A percentile compares a stretch with the other conserved stretches of the same genome.
Conservation (phyloP, 2,888 invertebrate species). For the Sclerodermus sp. region DNA sequence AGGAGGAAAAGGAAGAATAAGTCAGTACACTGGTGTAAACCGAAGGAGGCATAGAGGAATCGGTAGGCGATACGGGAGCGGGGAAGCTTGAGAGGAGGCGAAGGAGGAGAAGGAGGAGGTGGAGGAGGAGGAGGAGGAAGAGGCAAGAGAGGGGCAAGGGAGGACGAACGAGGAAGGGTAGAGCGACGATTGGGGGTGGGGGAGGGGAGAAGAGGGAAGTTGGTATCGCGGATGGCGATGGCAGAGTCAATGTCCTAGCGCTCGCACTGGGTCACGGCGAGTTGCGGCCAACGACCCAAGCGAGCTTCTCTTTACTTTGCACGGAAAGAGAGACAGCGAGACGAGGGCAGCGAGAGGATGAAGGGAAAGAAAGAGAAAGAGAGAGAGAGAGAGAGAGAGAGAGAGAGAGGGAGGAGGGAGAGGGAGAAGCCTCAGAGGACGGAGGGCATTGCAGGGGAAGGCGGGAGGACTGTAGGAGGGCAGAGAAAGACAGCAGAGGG, state of each 20-base stretch:
- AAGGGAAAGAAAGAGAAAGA: not conserved
- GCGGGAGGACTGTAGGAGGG: conserved; percentile 7
- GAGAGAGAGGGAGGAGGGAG: conserved; percentile 9
- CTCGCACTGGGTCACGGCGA: conserved; percentile 59
- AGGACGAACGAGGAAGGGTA: conserved; percentile 18
- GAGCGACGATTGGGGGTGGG: conserved; percentile 21
- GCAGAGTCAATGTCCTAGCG: conserved; percentile 58
- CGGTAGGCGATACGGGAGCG: conserved; percentile 47
- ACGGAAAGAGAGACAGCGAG: conserved; percentile 35
- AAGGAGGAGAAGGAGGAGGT: conserved; percentile 16
- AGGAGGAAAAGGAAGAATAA: conserved; percentile 13
- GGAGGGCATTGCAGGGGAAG: conserved; percentile 2
- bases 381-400: conserved; percentile 4
- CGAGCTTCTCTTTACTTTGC: conserved; percentile 53
- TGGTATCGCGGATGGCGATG: conserved; percentile 58
- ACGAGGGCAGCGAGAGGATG: conserved; percentile 10
- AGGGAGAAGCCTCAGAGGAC: not conserved
- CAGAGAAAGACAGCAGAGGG: conserved; percentile 5
- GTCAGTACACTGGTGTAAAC: conserved; percentile 30
- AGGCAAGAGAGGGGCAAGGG: conserved; percentile 19
- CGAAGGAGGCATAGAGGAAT: conserved; percentile 43
- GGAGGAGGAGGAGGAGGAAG: not conserved
- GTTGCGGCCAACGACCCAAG: conserved; percentile 56
- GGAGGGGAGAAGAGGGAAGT: conserved; percentile 43
- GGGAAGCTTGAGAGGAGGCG: conserved; percentile 35